These are phyloP conservation scores for Macrophya annulata DNA, from an alignment of 2,888 invertebrate genomes.

Conservation along the genomic window DNA sequence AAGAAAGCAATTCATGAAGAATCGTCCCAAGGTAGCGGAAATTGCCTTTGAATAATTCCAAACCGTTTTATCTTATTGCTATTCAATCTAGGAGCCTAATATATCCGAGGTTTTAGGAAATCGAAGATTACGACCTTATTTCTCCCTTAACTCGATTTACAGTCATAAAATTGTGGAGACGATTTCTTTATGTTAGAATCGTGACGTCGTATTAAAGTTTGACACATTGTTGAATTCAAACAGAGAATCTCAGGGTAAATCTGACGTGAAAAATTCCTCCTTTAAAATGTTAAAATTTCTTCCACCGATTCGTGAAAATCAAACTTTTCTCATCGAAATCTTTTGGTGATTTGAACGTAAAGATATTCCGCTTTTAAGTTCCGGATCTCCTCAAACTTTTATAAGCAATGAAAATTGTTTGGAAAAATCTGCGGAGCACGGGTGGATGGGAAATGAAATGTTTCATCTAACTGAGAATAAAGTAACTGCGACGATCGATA, in stretches of 20 bases:
- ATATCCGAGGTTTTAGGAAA: neutral
- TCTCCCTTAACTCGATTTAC: neutral
- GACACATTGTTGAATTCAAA: constrained; percentile 26
- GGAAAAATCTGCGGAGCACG: neutral
- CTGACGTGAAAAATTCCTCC: constrained; percentile 16
- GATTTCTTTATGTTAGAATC: neutral
- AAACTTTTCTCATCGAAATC: constrained; percentile 33
- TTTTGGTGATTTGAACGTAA: constrained; percentile 4
- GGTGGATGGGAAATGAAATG: neutral
- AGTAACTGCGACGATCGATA: neutral
- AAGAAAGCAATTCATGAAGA: neutral
- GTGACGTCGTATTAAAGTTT: neutral
- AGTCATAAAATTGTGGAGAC: neutral
- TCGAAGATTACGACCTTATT: neutral
- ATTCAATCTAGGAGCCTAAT: neutral
- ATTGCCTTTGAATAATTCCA: neutral
- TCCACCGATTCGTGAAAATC: neutral
- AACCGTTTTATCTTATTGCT: neutral
- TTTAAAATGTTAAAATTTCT: neutral
- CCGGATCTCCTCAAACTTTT: neutral
- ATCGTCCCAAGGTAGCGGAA: neutral
- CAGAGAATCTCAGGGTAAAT: neutral
- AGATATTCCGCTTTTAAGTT: constrained; percentile 21
- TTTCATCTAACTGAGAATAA: neutral
- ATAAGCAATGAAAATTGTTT: constrained; percentile 1